A percentile compares a stretch with the other conserved stretches of the same genome.
These are phyloP conservation scores for Irena cyanogastra DNA, from an alignment of 2,113 vertebrate genomes.

Conservation along the genomic window DNA sequence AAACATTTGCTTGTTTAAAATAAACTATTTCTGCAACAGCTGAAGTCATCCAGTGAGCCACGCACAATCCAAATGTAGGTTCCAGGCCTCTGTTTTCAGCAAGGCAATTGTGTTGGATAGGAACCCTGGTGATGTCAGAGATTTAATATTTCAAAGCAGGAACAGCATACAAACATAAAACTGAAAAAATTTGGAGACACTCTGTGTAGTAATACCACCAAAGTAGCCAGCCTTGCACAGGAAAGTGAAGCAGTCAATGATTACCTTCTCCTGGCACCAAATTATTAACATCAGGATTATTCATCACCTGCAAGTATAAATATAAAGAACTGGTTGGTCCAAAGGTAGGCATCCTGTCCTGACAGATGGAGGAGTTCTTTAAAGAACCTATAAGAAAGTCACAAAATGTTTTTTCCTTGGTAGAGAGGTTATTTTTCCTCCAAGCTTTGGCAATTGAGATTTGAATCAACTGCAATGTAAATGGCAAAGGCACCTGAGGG, in stretches of 20 bases:
- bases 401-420: fast-evolving
- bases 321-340: neutral
- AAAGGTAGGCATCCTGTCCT: neutral
- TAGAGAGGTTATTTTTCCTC: neutral
- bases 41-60: neutral
- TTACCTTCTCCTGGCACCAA: neutral
- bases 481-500: neutral
- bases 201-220: neutral
- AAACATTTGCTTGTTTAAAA: neutral
- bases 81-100: slow-evolving; percentile 20
- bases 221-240: neutral
- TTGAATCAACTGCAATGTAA: neutral
- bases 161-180: neutral
- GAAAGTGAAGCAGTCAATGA: neutral
- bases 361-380: neutral
- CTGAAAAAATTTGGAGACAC: neutral
- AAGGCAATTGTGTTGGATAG: neutral
- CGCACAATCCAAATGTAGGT: neutral
- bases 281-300: neutral
- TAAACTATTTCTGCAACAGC: slow-evolving; percentile 1
- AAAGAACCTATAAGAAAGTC: neutral
- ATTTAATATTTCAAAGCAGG: neutral
- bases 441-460: neutral
- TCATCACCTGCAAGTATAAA: neutral
- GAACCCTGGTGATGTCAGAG: neutral